phyloP scores from a whole-genome alignment of 2,113 vertebrate genomes.

The Hippocampus abdominalis region DNA sequence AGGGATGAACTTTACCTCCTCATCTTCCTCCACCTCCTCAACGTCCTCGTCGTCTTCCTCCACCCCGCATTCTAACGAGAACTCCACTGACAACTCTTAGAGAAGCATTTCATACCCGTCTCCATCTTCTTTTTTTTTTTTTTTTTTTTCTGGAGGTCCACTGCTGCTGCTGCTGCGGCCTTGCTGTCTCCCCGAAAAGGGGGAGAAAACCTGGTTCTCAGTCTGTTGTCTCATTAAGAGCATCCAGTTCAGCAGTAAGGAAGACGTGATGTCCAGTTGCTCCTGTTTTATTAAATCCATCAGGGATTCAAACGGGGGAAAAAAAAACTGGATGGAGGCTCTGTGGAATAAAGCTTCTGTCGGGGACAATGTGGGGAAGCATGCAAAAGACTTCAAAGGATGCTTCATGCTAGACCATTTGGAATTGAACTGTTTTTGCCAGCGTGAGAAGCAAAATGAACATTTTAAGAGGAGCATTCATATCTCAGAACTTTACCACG shows the following conservation, averaged over 20 bases:
- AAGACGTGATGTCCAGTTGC: conserved; percentile 42
- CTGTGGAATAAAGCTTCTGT: conserved; percentile 29
- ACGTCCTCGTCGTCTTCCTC: conserved; percentile 74
- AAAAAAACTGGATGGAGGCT: conserved; percentile 36
- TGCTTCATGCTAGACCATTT: conserved; percentile 50
- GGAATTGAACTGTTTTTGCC: conserved; percentile 38
- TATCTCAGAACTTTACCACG: conserved; percentile 25
- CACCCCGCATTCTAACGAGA: conserved; percentile 78
- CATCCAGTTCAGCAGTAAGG: conserved; percentile 28
- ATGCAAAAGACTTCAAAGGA: conserved; percentile 27
- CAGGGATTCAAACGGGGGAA: conserved; percentile 45
- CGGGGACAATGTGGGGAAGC: conserved; percentile 42
- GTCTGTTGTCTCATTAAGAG: conserved; percentile 12
- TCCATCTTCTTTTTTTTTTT: conserved; percentile 10
- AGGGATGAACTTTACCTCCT: conserved; percentile 90
- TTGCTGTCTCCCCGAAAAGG: conserved; percentile 37
- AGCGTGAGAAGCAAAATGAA: conserved; percentile 34
- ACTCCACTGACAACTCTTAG: conserved; percentile 88
- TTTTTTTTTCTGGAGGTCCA: conserved; percentile 31
- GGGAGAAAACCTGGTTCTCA: conserved; percentile 19
- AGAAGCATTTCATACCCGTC: conserved; percentile 17
- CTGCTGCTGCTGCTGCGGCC: conserved; percentile 39
- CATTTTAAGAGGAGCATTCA: conserved; percentile 45
- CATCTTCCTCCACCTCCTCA: conserved; percentile 75
- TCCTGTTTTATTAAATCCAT: conserved; percentile 31